Evolutionary conservation across 2,797 vertebrate species (phyloP), one percentile per base, ranked within the genome.

Genomic region (Microcaecilia unicolor): DNA sequence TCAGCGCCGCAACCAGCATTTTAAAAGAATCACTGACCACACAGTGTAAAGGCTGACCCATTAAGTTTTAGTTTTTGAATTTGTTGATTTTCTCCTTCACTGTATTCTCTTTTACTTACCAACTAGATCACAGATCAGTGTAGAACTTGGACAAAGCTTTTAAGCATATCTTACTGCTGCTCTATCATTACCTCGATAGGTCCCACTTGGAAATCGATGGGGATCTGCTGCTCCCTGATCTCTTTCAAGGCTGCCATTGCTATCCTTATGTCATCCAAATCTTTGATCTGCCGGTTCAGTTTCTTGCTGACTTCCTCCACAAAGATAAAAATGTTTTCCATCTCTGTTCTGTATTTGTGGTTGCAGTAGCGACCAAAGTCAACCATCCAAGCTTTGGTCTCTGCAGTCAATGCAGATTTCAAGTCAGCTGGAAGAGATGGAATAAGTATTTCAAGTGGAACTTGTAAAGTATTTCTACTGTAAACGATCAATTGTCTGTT

Each of bases 251-350:
- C 62, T 22, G 83, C 76, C 96, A 98, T 96, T 5, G 80, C 79
- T 9, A 90, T 88, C 58, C 90, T 85, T 53, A 97, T 89, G 48
- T 98, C 96, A 66, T 99, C 96, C 35, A 98, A 66, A 60, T 99
- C 96, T 60, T 76, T 88, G 51, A 98, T 88, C 22, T 35, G 80
- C 8, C 78, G 78, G 67, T 89, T 94, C 15, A 98, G 67, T 58
- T 93, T 98, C 70, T 92, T 98, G 51, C 64, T 72, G 4, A 83
- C 81, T 61, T 98, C 93, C 32, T 93, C 92, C 24, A 93, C 72
- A 33, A 94, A 91, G 6, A 47, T 48, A 54, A 97, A 91, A 44
- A 94, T 84, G 23, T 72, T 76, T 58, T 95, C 91, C 95, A 99
- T 95, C 57, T 98, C 87, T 15, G 55, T 72, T 44, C 72, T 71